phyloP scores from a whole-genome alignment of 2,113 vertebrate species.

The Herpetotheres cachinnans region DNA sequence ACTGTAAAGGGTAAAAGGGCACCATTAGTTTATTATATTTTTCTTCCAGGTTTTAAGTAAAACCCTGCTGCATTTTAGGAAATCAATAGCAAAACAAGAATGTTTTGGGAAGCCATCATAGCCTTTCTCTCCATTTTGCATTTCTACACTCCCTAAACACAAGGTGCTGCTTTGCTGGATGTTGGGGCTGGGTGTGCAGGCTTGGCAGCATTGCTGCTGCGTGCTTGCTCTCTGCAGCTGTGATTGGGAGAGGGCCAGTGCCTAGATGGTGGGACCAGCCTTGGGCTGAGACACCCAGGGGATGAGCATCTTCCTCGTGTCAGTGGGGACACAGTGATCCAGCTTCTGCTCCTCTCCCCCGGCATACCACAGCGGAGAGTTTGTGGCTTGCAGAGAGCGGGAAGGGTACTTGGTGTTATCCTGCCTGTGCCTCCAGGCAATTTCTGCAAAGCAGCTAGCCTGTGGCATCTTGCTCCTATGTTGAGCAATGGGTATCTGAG shows the following conservation, averaged over 20 bases:
- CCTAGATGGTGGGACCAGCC: background rate
- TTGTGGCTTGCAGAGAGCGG: accelerated
- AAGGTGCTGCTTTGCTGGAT: background rate
- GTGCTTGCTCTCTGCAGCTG: background rate
- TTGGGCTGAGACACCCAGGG: background rate
- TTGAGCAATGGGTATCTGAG: background rate
- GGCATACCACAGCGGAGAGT: background rate
- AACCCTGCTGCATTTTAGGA: background rate
- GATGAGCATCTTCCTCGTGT: background rate
- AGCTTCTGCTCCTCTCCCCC: background rate
- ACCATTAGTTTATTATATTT: background rate
- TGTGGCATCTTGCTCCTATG: background rate
- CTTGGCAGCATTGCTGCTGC: background rate
- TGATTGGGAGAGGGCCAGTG: background rate
- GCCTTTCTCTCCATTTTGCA: background rate
- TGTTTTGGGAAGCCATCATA: background rate
- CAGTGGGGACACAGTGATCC: accelerated
- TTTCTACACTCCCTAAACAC: background rate
- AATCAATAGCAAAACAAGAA: background rate
- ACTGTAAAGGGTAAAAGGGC: background rate
- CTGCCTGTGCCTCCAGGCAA: background rate
- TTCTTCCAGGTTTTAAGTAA: background rate
- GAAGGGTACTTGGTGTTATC: background rate
- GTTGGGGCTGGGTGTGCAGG: background rate
- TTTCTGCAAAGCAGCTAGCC: background rate